Conservation (phyloP, 2,113 vertebrate genomes). For the Oxyura jamaicensis region DNA sequence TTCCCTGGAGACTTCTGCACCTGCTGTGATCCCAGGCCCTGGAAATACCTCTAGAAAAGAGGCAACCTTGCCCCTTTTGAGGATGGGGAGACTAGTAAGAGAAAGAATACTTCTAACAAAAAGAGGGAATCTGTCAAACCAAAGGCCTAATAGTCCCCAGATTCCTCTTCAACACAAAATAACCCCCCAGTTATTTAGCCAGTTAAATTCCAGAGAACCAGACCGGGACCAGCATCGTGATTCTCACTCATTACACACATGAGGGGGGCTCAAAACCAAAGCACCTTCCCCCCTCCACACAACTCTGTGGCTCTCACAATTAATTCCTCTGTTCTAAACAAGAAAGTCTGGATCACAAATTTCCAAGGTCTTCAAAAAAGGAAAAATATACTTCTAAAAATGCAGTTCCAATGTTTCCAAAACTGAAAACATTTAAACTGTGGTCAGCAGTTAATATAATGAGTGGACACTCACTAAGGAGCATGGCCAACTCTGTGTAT, state of each 20-base stretch:
- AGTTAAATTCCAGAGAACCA: neutral
- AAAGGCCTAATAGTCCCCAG: neutral
- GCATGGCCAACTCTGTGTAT: neutral
- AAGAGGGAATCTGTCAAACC: neutral
- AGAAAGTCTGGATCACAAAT: neutral
- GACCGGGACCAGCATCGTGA: neutral
- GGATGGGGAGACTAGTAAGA: neutral
- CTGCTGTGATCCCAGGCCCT: neutral
- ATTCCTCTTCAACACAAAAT: neutral
- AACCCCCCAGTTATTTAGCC: neutral
- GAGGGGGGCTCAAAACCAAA: neutral
- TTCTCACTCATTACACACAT: neutral
- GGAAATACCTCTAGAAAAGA: neutral
- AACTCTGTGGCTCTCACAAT: neutral
- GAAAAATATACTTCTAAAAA: neutral
- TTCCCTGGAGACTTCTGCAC: neutral
- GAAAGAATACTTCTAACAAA: neutral
- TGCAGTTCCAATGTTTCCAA: neutral
- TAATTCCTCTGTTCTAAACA: neutral
- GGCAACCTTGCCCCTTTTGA: neutral
- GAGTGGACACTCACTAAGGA: neutral
- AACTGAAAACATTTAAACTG: neutral
- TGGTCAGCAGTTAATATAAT: neutral
- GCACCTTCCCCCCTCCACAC: neutral
- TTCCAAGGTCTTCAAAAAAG: neutral